These are phyloP conservation scores for Gobio occitaniae DNA, from an alignment of 2,797 vertebrate species.

Conservation along the genomic window DNA sequence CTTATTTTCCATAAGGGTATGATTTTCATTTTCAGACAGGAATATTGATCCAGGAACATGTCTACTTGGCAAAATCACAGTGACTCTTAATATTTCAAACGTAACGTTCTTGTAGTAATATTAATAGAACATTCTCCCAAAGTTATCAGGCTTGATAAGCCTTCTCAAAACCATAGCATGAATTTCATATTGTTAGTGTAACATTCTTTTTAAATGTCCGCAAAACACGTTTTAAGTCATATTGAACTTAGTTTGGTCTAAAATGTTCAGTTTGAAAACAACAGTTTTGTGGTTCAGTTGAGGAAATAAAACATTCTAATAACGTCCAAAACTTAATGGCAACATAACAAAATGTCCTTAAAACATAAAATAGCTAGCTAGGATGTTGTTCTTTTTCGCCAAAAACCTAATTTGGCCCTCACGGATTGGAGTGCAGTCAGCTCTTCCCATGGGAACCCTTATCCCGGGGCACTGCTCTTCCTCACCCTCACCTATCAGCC, in stretches of 20 bases:
- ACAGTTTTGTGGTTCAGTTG: neutral
- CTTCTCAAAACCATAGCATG: neutral
- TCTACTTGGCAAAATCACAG: neutral
- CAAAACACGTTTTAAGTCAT: neutral
- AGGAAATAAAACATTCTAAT: neutral
- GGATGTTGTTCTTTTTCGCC: neutral
- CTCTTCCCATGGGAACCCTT: constrained; percentile 67
- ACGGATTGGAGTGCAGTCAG: constrained; percentile 49
- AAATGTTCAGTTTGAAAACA: neutral
- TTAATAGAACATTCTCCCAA: neutral
- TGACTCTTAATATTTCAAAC: neutral
- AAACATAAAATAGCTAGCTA: neutral
- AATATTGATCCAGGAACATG: too few relatives aligned
- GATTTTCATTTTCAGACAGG: neutral
- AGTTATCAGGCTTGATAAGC: neutral
- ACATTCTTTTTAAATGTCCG: neutral
- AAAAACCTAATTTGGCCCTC: neutral
- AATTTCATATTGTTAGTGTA: neutral
- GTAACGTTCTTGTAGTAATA: neutral
- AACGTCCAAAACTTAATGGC: neutral
- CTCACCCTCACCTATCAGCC: constrained; percentile 90
- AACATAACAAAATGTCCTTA: neutral
- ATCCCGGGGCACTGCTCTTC: constrained; percentile 82
- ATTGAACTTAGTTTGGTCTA: neutral
- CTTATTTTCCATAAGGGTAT: too few relatives aligned